These are phyloP conservation scores for Sisyra nigra DNA, from an alignment of 2,888 invertebrate species.

Conservation along the genomic window DNA sequence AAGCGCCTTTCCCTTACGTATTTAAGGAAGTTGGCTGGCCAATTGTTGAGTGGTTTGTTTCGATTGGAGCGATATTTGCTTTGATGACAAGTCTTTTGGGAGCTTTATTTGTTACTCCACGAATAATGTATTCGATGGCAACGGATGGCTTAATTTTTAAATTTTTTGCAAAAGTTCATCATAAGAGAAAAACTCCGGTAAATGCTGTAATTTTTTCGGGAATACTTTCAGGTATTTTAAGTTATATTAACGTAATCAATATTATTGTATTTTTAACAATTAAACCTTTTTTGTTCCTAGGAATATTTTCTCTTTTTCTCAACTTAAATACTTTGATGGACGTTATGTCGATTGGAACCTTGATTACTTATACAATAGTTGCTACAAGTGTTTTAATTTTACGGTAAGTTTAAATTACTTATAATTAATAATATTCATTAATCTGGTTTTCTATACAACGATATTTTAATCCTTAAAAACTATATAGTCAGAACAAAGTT, in stretches of 20 bases:
- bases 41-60: conserved; percentile 74
- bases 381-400: conserved; percentile 78
- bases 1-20: conserved; percentile 78
- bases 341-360: conserved; percentile 91
- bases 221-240: conserved; percentile 61
- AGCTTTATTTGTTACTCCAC: conserved; percentile 75
- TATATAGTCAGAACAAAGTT: no score
- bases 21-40: conserved; percentile 64
- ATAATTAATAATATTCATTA: no score
- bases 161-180: conserved; percentile 48
- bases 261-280: no score
- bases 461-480: no score
- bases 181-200: conserved; percentile 62
- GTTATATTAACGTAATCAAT: conserved; percentile 22
- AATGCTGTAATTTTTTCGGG: conserved; percentile 63
- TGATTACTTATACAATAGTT: conserved; percentile 83
- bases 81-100: conserved; percentile 77
- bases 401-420: conserved; percentile 34
- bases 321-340: conserved; percentile 82
- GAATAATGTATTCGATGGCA: conserved; percentile 83
- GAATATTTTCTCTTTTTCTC: conserved; percentile 69
- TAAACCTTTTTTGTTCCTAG: conserved; percentile 22
- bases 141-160: conserved; percentile 74
- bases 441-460: no score
- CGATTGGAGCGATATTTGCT: conserved; percentile 81